phyloP scores from a whole-genome alignment of 2,113 vertebrate species.

The Orcinus orca region DNA sequence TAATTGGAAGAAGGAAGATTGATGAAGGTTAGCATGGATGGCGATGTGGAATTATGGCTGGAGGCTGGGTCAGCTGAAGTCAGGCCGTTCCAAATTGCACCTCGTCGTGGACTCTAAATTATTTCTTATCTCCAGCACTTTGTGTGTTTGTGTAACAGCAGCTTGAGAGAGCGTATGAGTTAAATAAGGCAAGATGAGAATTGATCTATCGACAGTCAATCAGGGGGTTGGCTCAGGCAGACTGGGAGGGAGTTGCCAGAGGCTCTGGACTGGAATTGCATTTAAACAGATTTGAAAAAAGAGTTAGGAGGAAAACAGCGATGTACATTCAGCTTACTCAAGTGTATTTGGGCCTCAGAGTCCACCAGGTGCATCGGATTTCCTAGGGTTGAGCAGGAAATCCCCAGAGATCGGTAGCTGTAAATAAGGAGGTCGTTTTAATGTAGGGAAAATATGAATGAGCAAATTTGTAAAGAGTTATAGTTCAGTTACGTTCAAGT shows the following conservation, averaged over 20 bases:
- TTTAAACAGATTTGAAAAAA: constrained; percentile 1
- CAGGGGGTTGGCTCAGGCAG: neutral
- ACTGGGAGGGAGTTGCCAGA: neutral
- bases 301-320: neutral
- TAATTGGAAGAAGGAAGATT: constrained; percentile 74
- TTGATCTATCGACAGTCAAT: constrained; percentile 56
- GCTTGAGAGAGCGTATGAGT: constrained; percentile 48
- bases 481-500: neutral
- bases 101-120: constrained; percentile 59
- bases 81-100: constrained; percentile 36
- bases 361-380: neutral
- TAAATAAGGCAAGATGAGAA: constrained; percentile 56
- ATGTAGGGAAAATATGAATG: neutral
- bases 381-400: neutral
- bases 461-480: neutral
- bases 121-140: constrained; percentile 41
- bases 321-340: neutral
- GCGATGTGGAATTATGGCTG: constrained; percentile 31
- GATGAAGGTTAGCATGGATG: constrained; percentile 57
- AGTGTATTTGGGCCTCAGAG: neutral
- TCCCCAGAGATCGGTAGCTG: neutral
- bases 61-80: constrained; percentile 65
- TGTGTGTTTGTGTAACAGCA: constrained; percentile 50
- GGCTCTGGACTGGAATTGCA: neutral
- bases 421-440: neutral